A percentile compares a stretch with the other conserved stretches of the same genome.
Evolutionary conservation across 2,888 invertebrate species (phyloP).

Genomic region (Cyclophora albipunctata): DNA sequence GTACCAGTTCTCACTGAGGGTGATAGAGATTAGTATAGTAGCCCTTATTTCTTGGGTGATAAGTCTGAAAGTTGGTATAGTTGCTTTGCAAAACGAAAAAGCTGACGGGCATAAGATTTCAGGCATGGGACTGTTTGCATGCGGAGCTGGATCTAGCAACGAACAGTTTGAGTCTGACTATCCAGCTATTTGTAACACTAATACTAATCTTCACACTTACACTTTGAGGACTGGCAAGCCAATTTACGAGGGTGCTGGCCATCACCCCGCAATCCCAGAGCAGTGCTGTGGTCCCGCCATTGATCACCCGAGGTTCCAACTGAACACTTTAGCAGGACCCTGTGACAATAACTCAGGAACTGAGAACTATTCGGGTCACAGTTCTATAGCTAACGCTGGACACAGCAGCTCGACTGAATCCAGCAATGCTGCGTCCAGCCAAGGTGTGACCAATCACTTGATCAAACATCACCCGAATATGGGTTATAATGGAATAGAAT

Average conservation of each 20-base stretch:
- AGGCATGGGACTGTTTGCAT: conserved; percentile 87
- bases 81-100: conserved; percentile 82
- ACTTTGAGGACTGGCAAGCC: conserved; percentile 85
- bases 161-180: conserved; percentile 89
- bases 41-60: conserved; percentile 91
- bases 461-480: conserved; percentile 68
- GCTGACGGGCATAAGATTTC: conserved; percentile 78
- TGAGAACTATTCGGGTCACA: conserved; percentile 78
- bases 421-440: conserved; percentile 68
- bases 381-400: conserved; percentile 73
- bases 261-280: conserved; percentile 56
- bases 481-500: conserved; percentile 68
- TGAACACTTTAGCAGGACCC: conserved; percentile 71
- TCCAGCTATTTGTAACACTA: conserved; percentile 89
- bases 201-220: conserved; percentile 89
- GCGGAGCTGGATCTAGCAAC: conserved; percentile 88
- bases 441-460: conserved; percentile 68
- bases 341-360: conserved; percentile 79
- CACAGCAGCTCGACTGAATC: conserved; percentile 73
- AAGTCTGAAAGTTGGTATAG: conserved; percentile 78
- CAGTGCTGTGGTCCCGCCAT: conserved; percentile 61
- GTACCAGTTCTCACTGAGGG: conserved; percentile 88
- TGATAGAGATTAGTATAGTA: conserved; percentile 92
- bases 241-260: conserved; percentile 79
- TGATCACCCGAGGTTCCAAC: conserved; percentile 65